A percentile compares a stretch with the other conserved stretches of the same genome.
These are phyloP conservation scores for Macrostomum cliftonense DNA, from an alignment of 2,888 invertebrate genomes.

Conservation along the genomic window DNA sequence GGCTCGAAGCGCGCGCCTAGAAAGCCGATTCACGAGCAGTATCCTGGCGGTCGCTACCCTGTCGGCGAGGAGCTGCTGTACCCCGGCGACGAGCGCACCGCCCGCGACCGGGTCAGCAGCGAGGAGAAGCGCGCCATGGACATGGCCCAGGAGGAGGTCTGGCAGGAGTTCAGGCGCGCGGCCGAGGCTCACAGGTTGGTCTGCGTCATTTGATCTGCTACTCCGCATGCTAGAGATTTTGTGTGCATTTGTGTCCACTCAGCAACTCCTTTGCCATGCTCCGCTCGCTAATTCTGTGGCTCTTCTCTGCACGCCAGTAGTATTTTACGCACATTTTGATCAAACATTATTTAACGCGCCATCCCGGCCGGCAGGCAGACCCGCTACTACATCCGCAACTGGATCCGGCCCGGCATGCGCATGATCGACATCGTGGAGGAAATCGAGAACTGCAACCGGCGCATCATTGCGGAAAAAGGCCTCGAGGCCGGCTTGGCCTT, in stretches of 20 bases:
- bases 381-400: slow-evolving; percentile 68
- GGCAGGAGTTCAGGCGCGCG: slow-evolving; percentile 77
- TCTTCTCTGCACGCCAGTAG: no score
- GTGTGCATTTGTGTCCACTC: no score
- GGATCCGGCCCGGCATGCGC: slow-evolving; percentile 92
- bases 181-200: slow-evolving; percentile 93
- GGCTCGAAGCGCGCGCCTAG: slow-evolving; percentile 50
- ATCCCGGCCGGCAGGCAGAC: slow-evolving; percentile 44
- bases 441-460: slow-evolving; percentile 69
- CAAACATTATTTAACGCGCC: no score
- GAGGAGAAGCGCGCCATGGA: slow-evolving; percentile 65
- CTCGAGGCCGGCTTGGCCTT: slow-evolving; percentile 67
- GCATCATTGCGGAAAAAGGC: slow-evolving; percentile 78
- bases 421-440: slow-evolving; percentile 81
- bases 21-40: slow-evolving; percentile 66
- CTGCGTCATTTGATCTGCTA: slow-evolving; percentile 10
- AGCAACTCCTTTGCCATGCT: no score
- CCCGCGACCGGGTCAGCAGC: slow-evolving; percentile 55
- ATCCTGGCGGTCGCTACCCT: slow-evolving; percentile 62
- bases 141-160: slow-evolving; percentile 70
- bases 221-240: no score
- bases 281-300: no score
- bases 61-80: slow-evolving; percentile 74
- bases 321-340: no score
- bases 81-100: slow-evolving; percentile 51